Evolutionary conservation across 2,113 vertebrate genomes (phyloP).

Genomic region (Percina caprodes): DNA sequence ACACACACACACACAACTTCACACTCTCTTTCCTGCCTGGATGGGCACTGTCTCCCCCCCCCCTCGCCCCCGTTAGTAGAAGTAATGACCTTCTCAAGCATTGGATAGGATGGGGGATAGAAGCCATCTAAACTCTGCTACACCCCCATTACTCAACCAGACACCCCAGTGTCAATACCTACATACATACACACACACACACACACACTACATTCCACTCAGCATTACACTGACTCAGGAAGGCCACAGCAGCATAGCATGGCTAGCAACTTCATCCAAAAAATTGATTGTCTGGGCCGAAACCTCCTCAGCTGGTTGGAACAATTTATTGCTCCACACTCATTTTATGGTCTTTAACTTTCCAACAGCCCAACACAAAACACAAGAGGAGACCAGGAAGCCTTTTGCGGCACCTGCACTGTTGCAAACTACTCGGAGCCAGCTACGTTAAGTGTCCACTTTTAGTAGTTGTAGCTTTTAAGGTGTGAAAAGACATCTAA

Average conservation of each 20-base stretch:
- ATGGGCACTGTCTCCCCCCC: conserved; percentile 21
- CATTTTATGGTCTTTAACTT: conserved; percentile 56
- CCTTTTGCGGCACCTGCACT: neutral
- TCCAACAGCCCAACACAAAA: conserved; percentile 15
- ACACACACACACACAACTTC: conserved; percentile 15
- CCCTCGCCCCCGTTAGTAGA: too few species aligned
- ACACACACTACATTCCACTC: conserved; percentile 43
- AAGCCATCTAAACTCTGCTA: conserved; percentile 71
- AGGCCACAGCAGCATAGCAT: conserved; percentile 53
- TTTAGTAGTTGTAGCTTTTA: neutral
- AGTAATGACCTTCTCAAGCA: conserved; percentile 69
- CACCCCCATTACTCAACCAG: conserved; percentile 74
- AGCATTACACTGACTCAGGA: conserved; percentile 64
- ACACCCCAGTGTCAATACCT: conserved; percentile 66
- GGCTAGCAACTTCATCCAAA: conserved; percentile 60
- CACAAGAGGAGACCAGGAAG: conserved; percentile 5
- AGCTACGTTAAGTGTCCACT: neutral
- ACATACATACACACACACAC: conserved; percentile 14
- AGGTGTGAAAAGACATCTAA: neutral
- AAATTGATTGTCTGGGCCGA: conserved; percentile 58
- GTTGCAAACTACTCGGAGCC: neutral
- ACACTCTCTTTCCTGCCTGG: conserved; percentile 36
- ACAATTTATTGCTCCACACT: conserved; percentile 55
- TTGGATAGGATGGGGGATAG: conserved; percentile 67
- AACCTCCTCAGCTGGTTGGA: conserved; percentile 31